Conservation (phyloP, 1,140 invertebrate species). For the Drosophila azteca region DNA sequence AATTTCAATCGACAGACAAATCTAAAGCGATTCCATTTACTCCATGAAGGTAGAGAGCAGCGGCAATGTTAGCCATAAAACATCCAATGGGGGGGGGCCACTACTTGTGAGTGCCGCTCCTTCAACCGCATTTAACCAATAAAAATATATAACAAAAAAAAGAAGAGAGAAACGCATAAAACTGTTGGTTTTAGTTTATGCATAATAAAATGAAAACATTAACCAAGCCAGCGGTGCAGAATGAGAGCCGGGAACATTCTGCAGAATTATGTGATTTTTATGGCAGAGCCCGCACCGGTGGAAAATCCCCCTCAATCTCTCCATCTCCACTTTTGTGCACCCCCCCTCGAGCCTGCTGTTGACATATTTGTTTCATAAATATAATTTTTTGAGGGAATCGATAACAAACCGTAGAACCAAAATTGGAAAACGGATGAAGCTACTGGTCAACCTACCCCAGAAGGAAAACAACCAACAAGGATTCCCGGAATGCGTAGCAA, state of each 20-base stretch:
- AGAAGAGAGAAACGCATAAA: constrained; percentile 45
- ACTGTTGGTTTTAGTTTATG: constrained; percentile 67
- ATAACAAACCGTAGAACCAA: constrained; percentile 43
- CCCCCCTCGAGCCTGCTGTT: constrained; percentile 17
- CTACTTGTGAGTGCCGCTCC: constrained; percentile 8
- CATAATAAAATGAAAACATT: constrained; percentile 71
- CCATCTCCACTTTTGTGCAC: neutral
- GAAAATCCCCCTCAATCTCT: constrained; percentile 18
- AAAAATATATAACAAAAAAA: constrained; percentile 23
- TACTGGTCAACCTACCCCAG: no score
- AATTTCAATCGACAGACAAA: constrained; percentile 59
- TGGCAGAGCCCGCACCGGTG: constrained; percentile 31
- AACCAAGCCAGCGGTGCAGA: constrained; percentile 29
- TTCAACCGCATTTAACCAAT: constrained; percentile 47
- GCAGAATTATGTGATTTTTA: constrained; percentile 64
- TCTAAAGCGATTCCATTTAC: constrained; percentile 21
- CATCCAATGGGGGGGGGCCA: no score
- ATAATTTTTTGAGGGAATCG: constrained; percentile 49
- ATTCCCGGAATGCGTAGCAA: constrained; percentile 24
- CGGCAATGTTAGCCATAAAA: constrained; percentile 36
- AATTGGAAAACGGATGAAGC: no score
- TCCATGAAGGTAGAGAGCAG: constrained; percentile 15
- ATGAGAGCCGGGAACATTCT: constrained; percentile 8
- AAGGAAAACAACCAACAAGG: no score
- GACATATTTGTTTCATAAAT: constrained; percentile 60